Conservation (phyloP, 2,888 invertebrate species). For the Nomada fucata region DNA sequence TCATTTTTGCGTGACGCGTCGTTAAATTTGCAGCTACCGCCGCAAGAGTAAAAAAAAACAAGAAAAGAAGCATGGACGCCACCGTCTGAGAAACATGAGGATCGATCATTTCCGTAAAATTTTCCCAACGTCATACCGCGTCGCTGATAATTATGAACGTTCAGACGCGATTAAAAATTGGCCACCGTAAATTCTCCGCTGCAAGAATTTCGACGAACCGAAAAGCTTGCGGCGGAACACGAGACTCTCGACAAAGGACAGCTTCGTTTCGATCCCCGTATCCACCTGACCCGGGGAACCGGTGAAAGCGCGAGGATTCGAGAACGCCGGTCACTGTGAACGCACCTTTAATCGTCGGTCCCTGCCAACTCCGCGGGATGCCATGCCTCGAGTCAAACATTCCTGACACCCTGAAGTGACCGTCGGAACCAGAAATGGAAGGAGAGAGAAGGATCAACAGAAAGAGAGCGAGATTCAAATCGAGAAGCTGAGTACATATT, state of each 20-base stretch:
- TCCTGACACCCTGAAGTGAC: conserved; percentile 76
- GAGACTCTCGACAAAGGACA: too few species aligned
- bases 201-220: too few species aligned
- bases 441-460: conserved; percentile 57
- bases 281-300: neutral
- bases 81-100: too few species aligned
- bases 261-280: neutral
- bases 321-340: conserved; percentile 63
- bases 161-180: too few species aligned
- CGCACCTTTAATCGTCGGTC: conserved; percentile 69
- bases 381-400: conserved; percentile 73
- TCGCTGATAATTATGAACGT: too few species aligned
- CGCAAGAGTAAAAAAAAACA: too few species aligned
- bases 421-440: conserved; percentile 75
- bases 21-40: too few species aligned
- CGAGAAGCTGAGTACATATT: conserved; percentile 65
- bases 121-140: too few species aligned
- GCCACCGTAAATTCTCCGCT: too few species aligned
- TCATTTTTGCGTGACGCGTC: neutral
- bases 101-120: too few species aligned
- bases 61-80: too few species aligned
- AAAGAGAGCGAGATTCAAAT: conserved; percentile 49
- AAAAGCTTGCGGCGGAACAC: too few species aligned
- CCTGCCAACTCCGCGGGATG: conserved; percentile 74
- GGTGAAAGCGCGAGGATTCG: neutral